Evolutionary conservation across 1,140 invertebrate genomes (phyloP).

Genomic region (Drosophila elegans): DNA sequence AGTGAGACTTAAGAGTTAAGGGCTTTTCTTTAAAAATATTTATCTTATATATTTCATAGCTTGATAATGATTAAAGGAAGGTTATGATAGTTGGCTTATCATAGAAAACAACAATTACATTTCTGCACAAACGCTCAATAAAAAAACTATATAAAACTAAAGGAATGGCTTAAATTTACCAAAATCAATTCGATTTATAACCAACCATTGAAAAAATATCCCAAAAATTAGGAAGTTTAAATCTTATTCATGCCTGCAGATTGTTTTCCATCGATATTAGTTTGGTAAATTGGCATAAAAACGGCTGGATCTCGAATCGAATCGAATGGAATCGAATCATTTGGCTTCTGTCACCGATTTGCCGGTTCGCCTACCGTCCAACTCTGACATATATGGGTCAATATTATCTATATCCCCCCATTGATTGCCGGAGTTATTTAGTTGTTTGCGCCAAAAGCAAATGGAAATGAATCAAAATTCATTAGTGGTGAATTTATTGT

Average conservation of each 20-base stretch:
- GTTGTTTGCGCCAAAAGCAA: slow-evolving; percentile 71
- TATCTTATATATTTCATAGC: no score
- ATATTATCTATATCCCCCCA: slow-evolving; percentile 2
- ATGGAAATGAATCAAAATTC: slow-evolving; percentile 81
- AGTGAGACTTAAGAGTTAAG: no score
- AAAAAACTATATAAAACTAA: no score
- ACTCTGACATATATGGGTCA: slow-evolving; percentile 24
- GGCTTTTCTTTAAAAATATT: no score
- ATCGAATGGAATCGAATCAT: slow-evolving; percentile 4
- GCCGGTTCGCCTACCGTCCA: slow-evolving; percentile 6
- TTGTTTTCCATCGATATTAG: not conserved
- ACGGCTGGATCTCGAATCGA: not conserved
- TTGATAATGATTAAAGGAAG: no score
- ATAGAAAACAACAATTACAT: no score
- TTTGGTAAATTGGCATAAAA: not conserved
- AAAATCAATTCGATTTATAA: no score
- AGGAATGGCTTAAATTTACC: no score
- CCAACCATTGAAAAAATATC: no score
- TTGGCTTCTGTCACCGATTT: slow-evolving; percentile 11
- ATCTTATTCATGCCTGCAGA: not conserved
- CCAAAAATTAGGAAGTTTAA: not conserved
- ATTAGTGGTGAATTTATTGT: slow-evolving; percentile 79
- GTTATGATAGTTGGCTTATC: no score
- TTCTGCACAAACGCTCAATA: no score
- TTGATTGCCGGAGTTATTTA: slow-evolving; percentile 57